Percentiles rank a stretch among this genome's conserved stretches.
Evolutionary conservation across 2,888 invertebrate species (phyloP).

Genomic region (Drosophila prostipennis): DNA sequence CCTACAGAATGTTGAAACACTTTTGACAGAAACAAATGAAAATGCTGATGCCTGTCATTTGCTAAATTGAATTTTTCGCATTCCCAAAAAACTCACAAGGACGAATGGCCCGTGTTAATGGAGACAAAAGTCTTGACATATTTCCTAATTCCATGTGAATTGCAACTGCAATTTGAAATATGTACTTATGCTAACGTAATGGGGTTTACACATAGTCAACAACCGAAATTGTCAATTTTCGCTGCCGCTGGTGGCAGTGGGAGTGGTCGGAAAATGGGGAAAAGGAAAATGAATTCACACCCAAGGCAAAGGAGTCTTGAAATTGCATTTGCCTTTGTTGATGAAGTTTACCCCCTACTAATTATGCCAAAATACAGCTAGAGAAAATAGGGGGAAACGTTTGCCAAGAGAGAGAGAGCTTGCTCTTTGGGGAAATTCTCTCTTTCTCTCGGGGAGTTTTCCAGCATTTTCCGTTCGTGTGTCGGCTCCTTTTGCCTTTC

Average conservation of each 20-base stretch:
- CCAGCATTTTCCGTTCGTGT: slow-evolving; percentile 20
- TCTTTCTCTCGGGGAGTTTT: slow-evolving; percentile 21
- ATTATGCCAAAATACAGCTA: slow-evolving; percentile 18
- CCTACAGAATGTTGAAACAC: slow-evolving; percentile 4
- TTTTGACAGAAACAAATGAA: slow-evolving; percentile 66
- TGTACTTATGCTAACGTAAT: slow-evolving; percentile 31
- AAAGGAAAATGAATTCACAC: slow-evolving; percentile 26
- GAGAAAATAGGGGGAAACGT: slow-evolving; percentile 65
- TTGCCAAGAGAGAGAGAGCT: slow-evolving; percentile 19
- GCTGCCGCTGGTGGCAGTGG: neutral
- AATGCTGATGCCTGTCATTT: slow-evolving; percentile 70
- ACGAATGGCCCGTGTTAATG: slow-evolving; percentile 7
- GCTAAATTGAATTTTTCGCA: slow-evolving; percentile 61
- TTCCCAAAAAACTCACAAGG: slow-evolving; percentile 27
- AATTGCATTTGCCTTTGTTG: slow-evolving; percentile 44
- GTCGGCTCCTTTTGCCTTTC: slow-evolving; percentile 55
- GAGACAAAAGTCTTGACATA: slow-evolving; percentile 47
- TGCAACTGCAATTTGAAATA: slow-evolving; percentile 50
- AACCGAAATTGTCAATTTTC: slow-evolving; percentile 25
- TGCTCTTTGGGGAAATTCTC: slow-evolving; percentile 4
- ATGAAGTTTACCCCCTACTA: slow-evolving; percentile 33
- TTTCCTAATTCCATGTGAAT: slow-evolving; percentile 63
- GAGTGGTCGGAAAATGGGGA: neutral
- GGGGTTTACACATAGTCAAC: slow-evolving; percentile 24
- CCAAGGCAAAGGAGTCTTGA: slow-evolving; percentile 24